Evolutionary conservation across 2,113 vertebrate genomes (phyloP).

Genomic region (Capricornis sumatraensis): DNA sequence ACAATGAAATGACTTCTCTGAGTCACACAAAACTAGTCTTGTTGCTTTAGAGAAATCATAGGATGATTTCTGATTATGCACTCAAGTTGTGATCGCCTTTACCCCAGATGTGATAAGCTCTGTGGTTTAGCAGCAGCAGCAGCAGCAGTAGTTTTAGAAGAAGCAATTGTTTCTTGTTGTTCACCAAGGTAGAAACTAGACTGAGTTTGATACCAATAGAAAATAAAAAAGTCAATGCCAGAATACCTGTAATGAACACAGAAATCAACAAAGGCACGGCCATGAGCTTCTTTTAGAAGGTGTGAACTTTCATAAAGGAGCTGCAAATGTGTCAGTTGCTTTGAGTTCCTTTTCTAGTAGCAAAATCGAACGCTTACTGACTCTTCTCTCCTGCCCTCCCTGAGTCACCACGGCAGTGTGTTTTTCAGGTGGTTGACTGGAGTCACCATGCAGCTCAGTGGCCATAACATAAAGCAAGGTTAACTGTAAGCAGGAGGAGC

Average conservation of each 20-base stretch:
- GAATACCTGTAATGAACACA: not conserved
- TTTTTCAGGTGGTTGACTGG: not conserved
- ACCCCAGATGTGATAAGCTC: too few species aligned
- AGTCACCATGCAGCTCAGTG: fast-evolving
- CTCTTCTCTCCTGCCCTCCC: too few species aligned
- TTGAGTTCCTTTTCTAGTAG: not conserved
- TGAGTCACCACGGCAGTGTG: fast-evolving
- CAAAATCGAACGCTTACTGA: not conserved
- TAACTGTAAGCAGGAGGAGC: not conserved
- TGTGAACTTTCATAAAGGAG: not conserved
- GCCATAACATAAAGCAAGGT: not conserved
- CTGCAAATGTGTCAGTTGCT: not conserved
- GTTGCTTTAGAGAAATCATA: not conserved
- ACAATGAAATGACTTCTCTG: not conserved
- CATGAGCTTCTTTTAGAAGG: too few species aligned
- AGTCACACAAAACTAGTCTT: not conserved
- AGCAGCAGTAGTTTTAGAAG: too few species aligned
- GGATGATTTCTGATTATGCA: not conserved
- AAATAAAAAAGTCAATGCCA: not conserved
- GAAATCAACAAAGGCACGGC: too few species aligned
- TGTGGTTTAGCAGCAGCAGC: too few species aligned
- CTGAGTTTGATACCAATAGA: not conserved
- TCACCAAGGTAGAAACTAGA: not conserved
- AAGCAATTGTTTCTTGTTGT: not conserved
- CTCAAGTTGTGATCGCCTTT: too few species aligned